Percentiles rank a stretch among this genome's conserved stretches.
These are phyloP conservation scores for Mesorhabditis spiculigera DNA, from an alignment of 2,888 invertebrate species.

Conservation along the genomic window DNA sequence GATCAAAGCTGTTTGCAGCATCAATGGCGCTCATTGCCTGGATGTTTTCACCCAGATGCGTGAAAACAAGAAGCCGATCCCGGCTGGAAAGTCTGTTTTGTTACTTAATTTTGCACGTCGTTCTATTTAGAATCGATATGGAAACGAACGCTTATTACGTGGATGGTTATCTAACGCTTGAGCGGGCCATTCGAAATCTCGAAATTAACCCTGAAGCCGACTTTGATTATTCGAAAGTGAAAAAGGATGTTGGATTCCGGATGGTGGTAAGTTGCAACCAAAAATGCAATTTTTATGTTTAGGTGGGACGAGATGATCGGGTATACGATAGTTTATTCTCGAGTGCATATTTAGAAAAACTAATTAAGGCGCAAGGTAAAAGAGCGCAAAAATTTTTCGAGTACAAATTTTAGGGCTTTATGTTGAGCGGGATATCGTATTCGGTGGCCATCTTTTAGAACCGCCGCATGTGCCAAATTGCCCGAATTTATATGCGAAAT, in stretches of 20 bases:
- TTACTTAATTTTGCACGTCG: too few relatives aligned
- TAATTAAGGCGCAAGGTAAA: conserved; percentile 1
- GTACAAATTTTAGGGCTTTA: not conserved
- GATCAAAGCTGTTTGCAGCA: not conserved
- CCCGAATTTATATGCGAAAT: conserved; percentile 1
- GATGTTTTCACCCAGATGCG: not conserved
- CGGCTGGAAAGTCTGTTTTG: not conserved
- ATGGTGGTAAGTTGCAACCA: not conserved
- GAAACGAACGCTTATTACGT: not conserved
- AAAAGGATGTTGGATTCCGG: not conserved
- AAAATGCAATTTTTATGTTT: not conserved
- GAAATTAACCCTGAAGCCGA: not conserved
- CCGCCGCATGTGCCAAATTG: conserved; percentile 2
- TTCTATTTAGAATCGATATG: not conserved
- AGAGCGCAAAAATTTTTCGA: not conserved
- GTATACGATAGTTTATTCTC: not conserved
- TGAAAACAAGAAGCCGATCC: not conserved
- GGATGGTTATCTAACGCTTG: conserved; percentile 1
- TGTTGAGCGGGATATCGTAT: not conserved
- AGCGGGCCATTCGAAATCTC: not conserved
- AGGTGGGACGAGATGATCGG: not conserved
- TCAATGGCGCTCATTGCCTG: not conserved
- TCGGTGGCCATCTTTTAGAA: conserved; percentile 2
- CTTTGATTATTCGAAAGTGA: conserved; percentile 5
- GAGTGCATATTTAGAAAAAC: conserved; percentile 1